These are phyloP conservation scores for Dromaius novaehollandiae DNA, from an alignment of 2,113 vertebrate species.

Conservation along the genomic window DNA sequence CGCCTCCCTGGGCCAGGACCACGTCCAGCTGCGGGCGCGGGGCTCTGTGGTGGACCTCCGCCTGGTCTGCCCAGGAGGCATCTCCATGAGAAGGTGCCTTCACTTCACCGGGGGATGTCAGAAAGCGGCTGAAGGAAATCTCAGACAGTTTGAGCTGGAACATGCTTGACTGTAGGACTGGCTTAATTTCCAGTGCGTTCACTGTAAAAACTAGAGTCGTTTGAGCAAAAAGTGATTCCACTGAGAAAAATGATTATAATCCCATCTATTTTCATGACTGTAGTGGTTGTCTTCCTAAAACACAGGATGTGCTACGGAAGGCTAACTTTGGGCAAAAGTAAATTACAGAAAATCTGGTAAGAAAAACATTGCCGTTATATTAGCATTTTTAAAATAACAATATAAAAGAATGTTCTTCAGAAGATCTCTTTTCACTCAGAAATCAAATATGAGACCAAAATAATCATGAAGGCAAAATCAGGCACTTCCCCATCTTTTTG, in stretches of 20 bases:
- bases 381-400: background rate
- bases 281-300: background rate
- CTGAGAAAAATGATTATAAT: background rate
- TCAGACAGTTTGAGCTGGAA: background rate
- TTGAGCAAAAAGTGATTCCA: background rate
- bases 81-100: background rate
- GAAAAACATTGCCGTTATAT: background rate
- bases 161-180: background rate
- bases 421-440: background rate
- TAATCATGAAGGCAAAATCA: background rate
- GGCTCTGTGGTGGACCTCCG: background rate
- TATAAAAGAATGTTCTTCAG: background rate
- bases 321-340: background rate
- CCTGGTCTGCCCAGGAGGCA: background rate
- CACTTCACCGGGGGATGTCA: background rate
- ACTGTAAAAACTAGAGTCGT: background rate
- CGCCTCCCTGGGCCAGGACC: background rate
- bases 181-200: background rate
- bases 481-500: background rate
- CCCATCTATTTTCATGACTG: background rate
- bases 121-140: background rate
- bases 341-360: background rate
- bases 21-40: rapidly evolving
- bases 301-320: background rate
- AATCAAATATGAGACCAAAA: background rate